Evolutionary conservation across 1,140 invertebrate genomes (phyloP).

Genomic region (Phymastichus coffea): DNA sequence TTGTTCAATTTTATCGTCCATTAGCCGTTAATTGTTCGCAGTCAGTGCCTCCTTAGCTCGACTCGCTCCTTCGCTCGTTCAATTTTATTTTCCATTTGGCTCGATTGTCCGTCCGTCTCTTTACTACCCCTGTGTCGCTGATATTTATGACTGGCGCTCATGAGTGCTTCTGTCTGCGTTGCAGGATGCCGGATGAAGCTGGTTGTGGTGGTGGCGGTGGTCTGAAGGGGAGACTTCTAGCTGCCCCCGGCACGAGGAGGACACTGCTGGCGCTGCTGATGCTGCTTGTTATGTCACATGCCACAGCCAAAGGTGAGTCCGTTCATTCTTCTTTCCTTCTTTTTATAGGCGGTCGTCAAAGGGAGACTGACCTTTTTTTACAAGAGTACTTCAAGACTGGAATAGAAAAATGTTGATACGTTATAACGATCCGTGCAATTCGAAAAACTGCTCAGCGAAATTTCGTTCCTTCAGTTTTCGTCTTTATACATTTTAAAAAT

Average conservation of each 20-base stretch:
- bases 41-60: neutral
- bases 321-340: constrained; percentile 25
- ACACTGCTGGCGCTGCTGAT: constrained; percentile 2
- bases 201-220: constrained; percentile 25
- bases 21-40: neutral
- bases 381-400: no score
- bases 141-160: no score
- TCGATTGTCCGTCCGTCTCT: no score
- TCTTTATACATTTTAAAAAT: no score
- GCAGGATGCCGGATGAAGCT: constrained; percentile 51
- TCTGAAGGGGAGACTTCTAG: constrained; percentile 44
- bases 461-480: no score
- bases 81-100: constrained; percentile 25
- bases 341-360: constrained; percentile 28
- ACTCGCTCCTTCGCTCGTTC: neutral
- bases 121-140: no score
- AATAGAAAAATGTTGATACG: no score
- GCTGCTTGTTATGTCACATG: constrained; percentile 7
- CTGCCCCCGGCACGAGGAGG: constrained; percentile 32
- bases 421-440: no score
- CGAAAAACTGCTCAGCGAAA: no score
- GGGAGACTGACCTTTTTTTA: neutral
- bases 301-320: constrained; percentile 53
- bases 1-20: constrained; percentile 17
- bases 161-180: constrained; percentile 33